phyloP scores from a whole-genome alignment of 2,113 vertebrate genomes.

The Chloropsis cyanopogon region DNA sequence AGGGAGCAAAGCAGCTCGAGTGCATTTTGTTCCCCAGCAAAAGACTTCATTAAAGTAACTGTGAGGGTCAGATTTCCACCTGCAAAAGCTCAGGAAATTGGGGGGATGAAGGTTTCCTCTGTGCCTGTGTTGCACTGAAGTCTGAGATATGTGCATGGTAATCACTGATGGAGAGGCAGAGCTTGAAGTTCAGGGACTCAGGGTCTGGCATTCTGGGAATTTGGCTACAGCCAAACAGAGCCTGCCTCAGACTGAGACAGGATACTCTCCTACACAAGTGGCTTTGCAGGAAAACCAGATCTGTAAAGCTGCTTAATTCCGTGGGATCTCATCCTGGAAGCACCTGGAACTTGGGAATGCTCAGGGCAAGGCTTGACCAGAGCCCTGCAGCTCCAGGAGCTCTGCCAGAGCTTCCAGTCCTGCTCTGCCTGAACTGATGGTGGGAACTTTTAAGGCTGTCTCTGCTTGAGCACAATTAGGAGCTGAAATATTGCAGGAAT shows the following conservation, averaged over 20 bases:
- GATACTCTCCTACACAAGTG: not conserved
- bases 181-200: accelerated
- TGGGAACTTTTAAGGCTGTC: not conserved
- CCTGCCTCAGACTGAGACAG: accelerated
- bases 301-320: accelerated
- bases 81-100: not conserved
- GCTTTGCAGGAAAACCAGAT: not conserved
- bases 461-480: conserved; percentile 41
- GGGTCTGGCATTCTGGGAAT: not conserved
- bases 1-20: not conserved
- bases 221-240: not conserved
- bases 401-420: not conserved
- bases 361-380: not conserved
- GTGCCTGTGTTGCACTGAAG: not conserved
- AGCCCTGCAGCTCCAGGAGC: not conserved
- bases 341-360: not conserved
- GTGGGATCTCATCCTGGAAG: not conserved
- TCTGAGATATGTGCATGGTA: accelerated
- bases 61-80: not conserved
- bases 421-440: not conserved
- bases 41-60: not conserved
- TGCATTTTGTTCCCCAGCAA: not conserved
- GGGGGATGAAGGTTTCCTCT: not conserved
- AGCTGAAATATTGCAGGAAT: conserved; percentile 53
- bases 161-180: not conserved